Conservation (phyloP, 2,888 invertebrate genomes). For the Abrostola tripartita region DNA sequence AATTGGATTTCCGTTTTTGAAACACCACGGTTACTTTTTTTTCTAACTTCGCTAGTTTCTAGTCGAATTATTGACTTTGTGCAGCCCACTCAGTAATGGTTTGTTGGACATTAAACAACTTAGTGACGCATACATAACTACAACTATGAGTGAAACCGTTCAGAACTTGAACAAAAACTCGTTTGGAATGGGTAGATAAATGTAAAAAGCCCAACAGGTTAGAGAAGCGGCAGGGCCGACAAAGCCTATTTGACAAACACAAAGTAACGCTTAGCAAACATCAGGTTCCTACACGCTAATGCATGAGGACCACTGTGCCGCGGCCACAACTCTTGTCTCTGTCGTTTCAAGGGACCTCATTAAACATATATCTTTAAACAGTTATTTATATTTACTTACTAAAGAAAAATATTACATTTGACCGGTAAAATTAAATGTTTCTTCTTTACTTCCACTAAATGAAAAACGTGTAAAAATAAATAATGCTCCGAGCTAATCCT, state of each 20-base stretch:
- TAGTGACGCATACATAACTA: constrained; percentile 41
- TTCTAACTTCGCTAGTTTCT: too few relatives aligned
- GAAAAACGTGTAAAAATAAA: background rate
- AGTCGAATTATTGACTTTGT: constrained; percentile 55
- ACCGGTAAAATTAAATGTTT: constrained; percentile 11
- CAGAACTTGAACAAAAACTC: constrained; percentile 56
- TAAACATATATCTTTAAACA: constrained; percentile 50
- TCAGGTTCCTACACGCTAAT: constrained; percentile 76
- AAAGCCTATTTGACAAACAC: constrained; percentile 77
- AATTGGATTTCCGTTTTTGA: constrained; percentile 61
- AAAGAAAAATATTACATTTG: constrained; percentile 12
- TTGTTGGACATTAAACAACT: constrained; percentile 49
- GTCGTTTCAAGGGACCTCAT: constrained; percentile 39
- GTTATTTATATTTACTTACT: constrained; percentile 15
- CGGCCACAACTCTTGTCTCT: constrained; percentile 51
- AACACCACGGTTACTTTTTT: constrained; percentile 53
- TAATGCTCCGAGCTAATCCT: background rate
- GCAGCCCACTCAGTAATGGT: constrained; percentile 44
- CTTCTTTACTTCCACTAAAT: background rate
- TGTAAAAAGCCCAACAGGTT: constrained; percentile 72
- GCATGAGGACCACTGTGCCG: constrained; percentile 67
- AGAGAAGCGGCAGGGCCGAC: constrained; percentile 68
- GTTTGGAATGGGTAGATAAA: constrained; percentile 60
- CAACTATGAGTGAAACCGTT: constrained; percentile 41
- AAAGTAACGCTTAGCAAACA: constrained; percentile 77